phyloP scores from a whole-genome alignment of 2,888 invertebrate genomes.

The Xanthorhoe spadicearia region DNA sequence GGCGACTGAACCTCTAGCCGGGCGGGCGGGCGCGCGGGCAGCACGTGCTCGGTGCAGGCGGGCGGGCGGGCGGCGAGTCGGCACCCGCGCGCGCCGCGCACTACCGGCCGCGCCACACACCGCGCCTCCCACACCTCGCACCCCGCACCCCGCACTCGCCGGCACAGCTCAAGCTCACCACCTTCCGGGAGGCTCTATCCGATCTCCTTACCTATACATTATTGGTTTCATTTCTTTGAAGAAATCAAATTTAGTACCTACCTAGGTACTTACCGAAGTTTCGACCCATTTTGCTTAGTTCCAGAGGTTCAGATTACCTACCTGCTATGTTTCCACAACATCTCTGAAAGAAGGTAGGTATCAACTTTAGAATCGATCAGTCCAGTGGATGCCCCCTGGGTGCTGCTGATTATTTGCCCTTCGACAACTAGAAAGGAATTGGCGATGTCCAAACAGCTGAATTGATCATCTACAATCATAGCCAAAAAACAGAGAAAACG shows the following conservation, averaged over 20 bases:
- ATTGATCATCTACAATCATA: no score
- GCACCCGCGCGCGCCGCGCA: slow-evolving; percentile 75
- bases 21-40: slow-evolving; percentile 8
- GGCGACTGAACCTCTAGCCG: not conserved
- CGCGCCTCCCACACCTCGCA: slow-evolving; percentile 38
- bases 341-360: not conserved
- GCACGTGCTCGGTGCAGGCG: slow-evolving; percentile 37
- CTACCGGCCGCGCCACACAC: slow-evolving; percentile 57
- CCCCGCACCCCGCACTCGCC: slow-evolving; percentile 37
- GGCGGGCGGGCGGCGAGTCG: slow-evolving; percentile 58
- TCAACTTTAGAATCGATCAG: not conserved
- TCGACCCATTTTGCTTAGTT: no score
- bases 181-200: not conserved
- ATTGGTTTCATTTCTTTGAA: no score
- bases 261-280: no score
- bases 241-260: no score
- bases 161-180: slow-evolving; percentile 12
- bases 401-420: no score
- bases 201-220: not conserved
- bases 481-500: no score
- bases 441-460: no score
- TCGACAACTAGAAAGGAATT: no score
- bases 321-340: no score
- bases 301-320: no score
- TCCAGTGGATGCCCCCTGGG: no score